Base-by-base conservation (phyloP, 2,113 vertebrate species). In the Ranitomeya imitator region DNA sequence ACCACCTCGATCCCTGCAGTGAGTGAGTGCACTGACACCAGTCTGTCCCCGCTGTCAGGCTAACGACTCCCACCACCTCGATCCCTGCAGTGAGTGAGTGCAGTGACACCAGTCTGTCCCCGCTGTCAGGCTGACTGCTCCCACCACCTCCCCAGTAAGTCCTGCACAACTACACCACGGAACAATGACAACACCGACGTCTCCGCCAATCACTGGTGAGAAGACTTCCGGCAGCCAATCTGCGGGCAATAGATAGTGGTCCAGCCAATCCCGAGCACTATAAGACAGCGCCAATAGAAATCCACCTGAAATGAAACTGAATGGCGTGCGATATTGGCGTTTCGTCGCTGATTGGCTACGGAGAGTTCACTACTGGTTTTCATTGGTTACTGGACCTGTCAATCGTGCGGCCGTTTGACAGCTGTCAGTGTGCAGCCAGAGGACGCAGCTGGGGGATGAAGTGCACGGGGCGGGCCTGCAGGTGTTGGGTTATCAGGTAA, bases 401-500 rank as follows among this genome's bases (percentile, higher is more conserved):
- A 77, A 31, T 86, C 85, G 18, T 21, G 55, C 45, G 16, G 55
- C 73, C 59, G 11, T 57, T 86, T 86, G 85, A 74, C 73, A 86
- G 76, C 73, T 78, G 85, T 86, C 73, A 63, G 71, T 61, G 19
- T 61, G 57, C 71, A 73, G 37, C 83, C 26, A n/a, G 65, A 86
- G 65, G 71, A 54, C 31, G 78, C 26, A 45, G 26, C 26, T 16
- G 57, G 71, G 87, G 55, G 45, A 83, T 85, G 87, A 76, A 82
- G 59, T 54, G 73, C 69, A 26, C 55, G 71, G 71, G 81, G n/a
- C 71, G 54, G 83, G 23, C 19, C 83, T 37, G 83, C 83, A 69
- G 83, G 83, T 74, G 67, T 85, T n/a, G 83, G 83, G 83, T 55
- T 73, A 69, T 57, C 83, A 85, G 83, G 83, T 85, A 85, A 74